These are phyloP conservation scores for Phoxinus dragarum DNA, from an alignment of 2,797 vertebrate genomes.

Conservation along the genomic window DNA sequence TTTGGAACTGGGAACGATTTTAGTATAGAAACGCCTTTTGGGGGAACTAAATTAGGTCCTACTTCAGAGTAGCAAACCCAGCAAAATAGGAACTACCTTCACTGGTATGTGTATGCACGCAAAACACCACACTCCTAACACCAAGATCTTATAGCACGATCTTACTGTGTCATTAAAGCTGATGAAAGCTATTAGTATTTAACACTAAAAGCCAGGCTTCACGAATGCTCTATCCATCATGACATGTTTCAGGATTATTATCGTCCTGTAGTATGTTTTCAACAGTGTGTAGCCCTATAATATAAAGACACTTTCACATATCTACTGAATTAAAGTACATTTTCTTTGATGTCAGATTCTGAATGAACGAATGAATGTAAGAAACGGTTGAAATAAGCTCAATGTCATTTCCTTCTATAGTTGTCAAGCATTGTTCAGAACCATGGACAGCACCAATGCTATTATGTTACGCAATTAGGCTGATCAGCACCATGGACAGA, in stretches of 20 bases:
- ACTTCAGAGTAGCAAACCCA: too few species aligned
- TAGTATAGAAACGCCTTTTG: too few species aligned
- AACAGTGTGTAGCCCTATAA: not conserved
- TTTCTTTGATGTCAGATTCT: slow-evolving; percentile 20
- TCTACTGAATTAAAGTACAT: not conserved
- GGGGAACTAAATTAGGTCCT: too few species aligned
- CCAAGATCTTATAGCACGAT: not conserved
- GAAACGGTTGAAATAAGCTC: not conserved
- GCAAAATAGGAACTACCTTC: too few species aligned
- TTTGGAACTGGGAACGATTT: too few species aligned
- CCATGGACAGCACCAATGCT: not conserved
- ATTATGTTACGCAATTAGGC: not conserved
- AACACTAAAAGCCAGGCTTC: not conserved
- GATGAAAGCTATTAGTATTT: not conserved
- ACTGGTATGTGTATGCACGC: too few species aligned
- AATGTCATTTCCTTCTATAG: not conserved
- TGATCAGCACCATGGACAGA: slow-evolving; percentile 15
- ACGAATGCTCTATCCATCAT: slow-evolving; percentile 12
- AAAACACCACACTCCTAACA: too few species aligned
- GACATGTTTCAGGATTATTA: not conserved
- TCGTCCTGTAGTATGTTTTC: slow-evolving; percentile 8
- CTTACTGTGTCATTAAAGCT: not conserved
- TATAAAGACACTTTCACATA: slow-evolving; percentile 6
- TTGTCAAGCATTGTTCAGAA: not conserved
- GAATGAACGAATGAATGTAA: not conserved